Conservation (phyloP, 2,113 vertebrate species). For the Ceyx melanurus region DNA sequence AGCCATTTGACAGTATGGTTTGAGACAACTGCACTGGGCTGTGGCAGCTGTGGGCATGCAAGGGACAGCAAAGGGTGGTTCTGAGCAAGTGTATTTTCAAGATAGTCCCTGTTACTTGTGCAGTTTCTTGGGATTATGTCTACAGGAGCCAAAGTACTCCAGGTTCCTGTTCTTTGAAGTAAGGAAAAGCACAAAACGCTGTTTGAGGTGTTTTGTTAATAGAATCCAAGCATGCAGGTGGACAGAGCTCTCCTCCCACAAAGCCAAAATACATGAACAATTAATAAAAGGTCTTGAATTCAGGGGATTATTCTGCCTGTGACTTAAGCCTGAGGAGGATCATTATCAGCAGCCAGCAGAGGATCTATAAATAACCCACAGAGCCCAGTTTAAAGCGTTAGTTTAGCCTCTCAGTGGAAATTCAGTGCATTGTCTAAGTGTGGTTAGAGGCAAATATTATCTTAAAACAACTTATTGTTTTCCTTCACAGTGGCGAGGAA, state of each 20-base stretch:
- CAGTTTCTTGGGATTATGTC: neutral
- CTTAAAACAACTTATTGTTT: conserved; percentile 45
- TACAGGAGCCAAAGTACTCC: neutral
- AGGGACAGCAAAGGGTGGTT: neutral
- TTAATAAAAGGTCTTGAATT: conserved; percentile 42
- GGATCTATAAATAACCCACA: conserved; percentile 48
- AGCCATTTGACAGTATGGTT: neutral
- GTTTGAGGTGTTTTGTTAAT: conserved; percentile 24
- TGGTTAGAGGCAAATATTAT: conserved; percentile 41
- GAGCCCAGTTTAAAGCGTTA: neutral
- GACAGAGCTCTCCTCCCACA: neutral
- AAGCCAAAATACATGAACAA: conserved; percentile 6
- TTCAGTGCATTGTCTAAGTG: conserved; percentile 16
- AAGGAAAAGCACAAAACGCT: conserved; percentile 20
- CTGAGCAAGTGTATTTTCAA: neutral
- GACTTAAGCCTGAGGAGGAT: conserved; percentile 43
- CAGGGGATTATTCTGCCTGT: conserved; percentile 45
- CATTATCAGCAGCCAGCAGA: conserved; percentile 39
- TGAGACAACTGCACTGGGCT: neutral
- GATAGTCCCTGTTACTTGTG: neutral
- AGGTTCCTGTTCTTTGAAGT: neutral
- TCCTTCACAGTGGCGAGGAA: conserved; percentile 3
- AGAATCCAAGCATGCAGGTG: neutral
- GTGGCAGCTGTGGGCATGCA: neutral
- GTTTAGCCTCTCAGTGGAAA: conserved; percentile 22